These are phyloP conservation scores for Syndactyla subalaris DNA, from an alignment of 2,797 vertebrate genomes.

Conservation along the genomic window DNA sequence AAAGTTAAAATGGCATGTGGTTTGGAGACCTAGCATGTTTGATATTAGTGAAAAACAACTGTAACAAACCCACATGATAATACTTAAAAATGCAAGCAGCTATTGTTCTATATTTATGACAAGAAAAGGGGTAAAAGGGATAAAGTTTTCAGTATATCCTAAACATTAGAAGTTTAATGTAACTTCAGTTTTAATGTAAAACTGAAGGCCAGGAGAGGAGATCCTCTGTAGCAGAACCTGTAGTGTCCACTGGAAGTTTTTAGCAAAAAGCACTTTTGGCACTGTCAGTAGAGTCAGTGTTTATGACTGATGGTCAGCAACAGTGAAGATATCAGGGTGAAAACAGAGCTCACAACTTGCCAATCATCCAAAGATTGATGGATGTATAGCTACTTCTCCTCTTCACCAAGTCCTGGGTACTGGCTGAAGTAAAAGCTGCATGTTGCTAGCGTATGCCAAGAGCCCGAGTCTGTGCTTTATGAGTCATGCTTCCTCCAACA, in stretches of 20 bases:
- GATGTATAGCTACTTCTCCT: neutral
- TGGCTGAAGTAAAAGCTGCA: neutral
- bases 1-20: neutral
- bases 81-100: neutral
- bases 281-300: neutral
- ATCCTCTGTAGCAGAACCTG: neutral
- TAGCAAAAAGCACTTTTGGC: neutral
- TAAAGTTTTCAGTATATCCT: neutral
- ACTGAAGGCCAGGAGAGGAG: neutral
- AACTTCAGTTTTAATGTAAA: neutral
- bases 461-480: neutral
- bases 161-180: neutral
- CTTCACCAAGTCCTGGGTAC: neutral
- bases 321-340: neutral
- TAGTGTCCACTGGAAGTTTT: neutral
- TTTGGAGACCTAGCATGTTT: neutral
- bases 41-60: neutral
- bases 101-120: neutral
- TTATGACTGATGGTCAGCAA: neutral
- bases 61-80: neutral
- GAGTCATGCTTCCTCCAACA: conserved; percentile 10
- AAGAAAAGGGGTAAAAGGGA: neutral
- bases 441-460: neutral
- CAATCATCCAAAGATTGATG: neutral
- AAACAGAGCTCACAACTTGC: neutral